Evolutionary conservation across 2,113 vertebrate species (phyloP).

Genomic region (Oncorhynchus keta): DNA sequence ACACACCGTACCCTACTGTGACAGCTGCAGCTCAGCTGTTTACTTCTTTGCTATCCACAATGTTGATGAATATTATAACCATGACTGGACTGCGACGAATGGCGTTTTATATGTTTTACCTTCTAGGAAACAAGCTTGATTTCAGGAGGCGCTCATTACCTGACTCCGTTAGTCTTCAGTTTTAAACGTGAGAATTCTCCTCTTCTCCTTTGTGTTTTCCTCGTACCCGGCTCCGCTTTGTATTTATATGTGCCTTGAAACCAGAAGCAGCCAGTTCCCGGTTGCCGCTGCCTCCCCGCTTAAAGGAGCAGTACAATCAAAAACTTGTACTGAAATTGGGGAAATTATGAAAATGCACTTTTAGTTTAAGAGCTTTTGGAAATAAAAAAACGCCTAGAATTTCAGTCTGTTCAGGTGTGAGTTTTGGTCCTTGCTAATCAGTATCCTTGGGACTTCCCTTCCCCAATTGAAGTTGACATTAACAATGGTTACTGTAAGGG

Average conservation of each 20-base stretch:
- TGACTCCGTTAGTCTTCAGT: conserved; percentile 73
- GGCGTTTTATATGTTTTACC: neutral
- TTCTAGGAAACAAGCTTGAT: neutral
- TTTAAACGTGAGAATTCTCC: conserved; percentile 47
- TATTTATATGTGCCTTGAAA: conserved; percentile 76
- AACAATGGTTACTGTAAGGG: too few species aligned
- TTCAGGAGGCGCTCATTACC: conserved; percentile 49
- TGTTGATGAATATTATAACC: neutral
- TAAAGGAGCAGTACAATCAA: too few species aligned
- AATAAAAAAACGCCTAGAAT: too few species aligned
- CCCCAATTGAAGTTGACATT: too few species aligned
- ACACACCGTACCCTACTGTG: neutral
- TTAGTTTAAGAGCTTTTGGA: too few species aligned
- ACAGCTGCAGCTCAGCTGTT: conserved; percentile 24
- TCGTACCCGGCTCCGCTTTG: conserved; percentile 66
- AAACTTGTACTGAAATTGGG: too few species aligned
- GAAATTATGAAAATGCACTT: too few species aligned
- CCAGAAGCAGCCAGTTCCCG: conserved; percentile 80
- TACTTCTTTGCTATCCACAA: conserved; percentile 24
- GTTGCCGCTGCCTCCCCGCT: conserved; percentile 61
- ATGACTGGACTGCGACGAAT: neutral
- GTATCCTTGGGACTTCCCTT: too few species aligned
- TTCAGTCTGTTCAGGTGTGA: too few species aligned
- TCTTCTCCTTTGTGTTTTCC: conserved; percentile 64
- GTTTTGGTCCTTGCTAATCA: too few species aligned